Conservation (phyloP, 2,797 vertebrate genomes). For the Danio aesculapii region DNA sequence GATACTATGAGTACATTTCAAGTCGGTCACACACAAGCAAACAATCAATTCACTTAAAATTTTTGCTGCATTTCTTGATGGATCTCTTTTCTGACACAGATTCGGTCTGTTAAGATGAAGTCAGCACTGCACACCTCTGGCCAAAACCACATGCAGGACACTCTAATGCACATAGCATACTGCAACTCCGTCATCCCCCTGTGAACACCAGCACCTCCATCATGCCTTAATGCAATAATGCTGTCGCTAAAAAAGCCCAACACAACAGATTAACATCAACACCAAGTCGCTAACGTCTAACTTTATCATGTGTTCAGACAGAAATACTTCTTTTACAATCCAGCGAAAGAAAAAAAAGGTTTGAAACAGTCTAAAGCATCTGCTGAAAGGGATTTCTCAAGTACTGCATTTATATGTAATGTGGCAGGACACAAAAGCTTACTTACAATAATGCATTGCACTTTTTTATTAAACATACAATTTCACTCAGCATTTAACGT, state of each 20-base stretch:
- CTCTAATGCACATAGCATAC: constrained; percentile 18
- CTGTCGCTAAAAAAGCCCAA: constrained; percentile 17
- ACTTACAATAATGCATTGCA: background rate
- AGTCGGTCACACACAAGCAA: background rate
- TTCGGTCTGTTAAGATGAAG: constrained; percentile 33
- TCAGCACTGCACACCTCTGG: constrained; percentile 20
- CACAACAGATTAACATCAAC: constrained; percentile 35
- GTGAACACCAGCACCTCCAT: constrained; percentile 15
- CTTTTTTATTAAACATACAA: background rate
- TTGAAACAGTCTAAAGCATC: background rate
- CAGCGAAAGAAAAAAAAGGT: background rate
- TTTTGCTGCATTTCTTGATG: constrained; percentile 18
- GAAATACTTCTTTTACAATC: background rate
- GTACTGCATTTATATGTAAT: constrained; percentile 2
- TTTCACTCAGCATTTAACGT: constrained; percentile 2
- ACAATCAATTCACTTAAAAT: constrained; percentile 20
- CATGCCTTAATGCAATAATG: constrained; percentile 36
- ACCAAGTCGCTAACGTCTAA: constrained; percentile 1
- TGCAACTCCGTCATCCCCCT: constrained; percentile 13
- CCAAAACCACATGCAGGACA: constrained; percentile 31
- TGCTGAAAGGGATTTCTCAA: constrained; percentile 10
- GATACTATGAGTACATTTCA: background rate
- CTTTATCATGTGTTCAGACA: constrained; percentile 20
- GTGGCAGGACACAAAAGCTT: constrained; percentile 7
- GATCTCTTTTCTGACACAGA: constrained; percentile 39